Percentiles rank a stretch among this genome's conserved stretches.
phyloP scores from a whole-genome alignment of 2,113 vertebrate genomes.

The Petrocephalus zakoni region DNA sequence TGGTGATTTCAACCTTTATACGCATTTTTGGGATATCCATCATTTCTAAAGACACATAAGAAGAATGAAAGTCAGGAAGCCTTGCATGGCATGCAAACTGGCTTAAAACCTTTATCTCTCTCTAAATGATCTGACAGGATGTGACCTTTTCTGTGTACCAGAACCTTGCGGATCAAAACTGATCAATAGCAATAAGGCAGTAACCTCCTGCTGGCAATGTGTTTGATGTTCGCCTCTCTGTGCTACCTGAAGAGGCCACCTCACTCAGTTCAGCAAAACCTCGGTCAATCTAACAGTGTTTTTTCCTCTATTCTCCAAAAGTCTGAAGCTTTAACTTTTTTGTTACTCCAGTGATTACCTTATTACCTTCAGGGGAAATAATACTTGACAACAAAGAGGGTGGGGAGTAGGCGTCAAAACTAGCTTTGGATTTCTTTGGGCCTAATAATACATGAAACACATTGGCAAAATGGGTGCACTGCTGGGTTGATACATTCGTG shows the following conservation, averaged over 20 bases:
- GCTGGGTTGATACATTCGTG: background rate
- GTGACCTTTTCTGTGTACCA: constrained; percentile 64
- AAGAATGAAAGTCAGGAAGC: background rate
- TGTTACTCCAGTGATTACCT: constrained; percentile 38
- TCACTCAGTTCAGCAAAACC: background rate
- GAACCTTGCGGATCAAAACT: constrained; percentile 65
- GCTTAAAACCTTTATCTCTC: background rate
- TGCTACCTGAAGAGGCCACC: constrained; percentile 42
- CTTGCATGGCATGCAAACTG: background rate
- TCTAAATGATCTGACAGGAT: constrained; percentile 45
- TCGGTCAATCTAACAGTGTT: constrained; percentile 58
- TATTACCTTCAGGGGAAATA: constrained; percentile 24
- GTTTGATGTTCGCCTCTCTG: constrained; percentile 57
- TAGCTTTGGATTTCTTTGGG: background rate
- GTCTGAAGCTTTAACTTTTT: constrained; percentile 44
- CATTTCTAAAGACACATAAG: background rate
- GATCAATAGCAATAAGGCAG: constrained; percentile 67
- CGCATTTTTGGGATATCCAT: background rate
- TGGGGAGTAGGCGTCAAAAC: background rate
- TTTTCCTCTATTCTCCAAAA: constrained; percentile 52
- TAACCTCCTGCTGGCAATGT: constrained; percentile 38
- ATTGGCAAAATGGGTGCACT: background rate
- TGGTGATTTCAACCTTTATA: background rate
- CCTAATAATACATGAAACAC: background rate
- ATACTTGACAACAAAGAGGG: background rate